These are phyloP conservation scores for Propsilocerus akamusi DNA, from an alignment of 1,140 invertebrate genomes.

Conservation along the genomic window DNA sequence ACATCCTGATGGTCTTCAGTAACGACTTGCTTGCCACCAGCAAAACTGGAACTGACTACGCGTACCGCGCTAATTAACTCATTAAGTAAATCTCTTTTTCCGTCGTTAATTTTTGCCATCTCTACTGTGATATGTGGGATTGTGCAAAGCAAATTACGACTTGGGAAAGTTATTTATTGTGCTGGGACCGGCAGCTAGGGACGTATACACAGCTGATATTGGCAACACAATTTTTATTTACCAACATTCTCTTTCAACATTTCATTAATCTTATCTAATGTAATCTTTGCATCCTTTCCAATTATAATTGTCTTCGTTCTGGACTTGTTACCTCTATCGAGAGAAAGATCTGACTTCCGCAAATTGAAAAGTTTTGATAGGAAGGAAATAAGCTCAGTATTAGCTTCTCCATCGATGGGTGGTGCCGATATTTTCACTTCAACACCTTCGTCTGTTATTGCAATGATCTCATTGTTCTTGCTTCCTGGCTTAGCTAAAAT, in stretches of 20 bases:
- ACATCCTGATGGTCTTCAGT: neutral
- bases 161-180: neutral
- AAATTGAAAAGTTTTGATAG: slow-evolving; percentile 42
- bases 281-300: slow-evolving; percentile 11
- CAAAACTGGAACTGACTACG: neutral
- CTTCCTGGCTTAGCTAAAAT: slow-evolving; percentile 59
- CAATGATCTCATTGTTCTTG: slow-evolving; percentile 50
- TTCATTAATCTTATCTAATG: neutral
- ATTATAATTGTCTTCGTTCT: slow-evolving; percentile 22
- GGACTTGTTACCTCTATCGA: slow-evolving; percentile 31
- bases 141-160: too few relatives aligned
- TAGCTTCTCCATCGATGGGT: slow-evolving; percentile 61
- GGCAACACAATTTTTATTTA: neutral
- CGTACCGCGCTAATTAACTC: neutral
- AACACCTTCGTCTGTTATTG: slow-evolving; percentile 24
- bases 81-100: neutral
- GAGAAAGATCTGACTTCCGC: slow-evolving; percentile 44
- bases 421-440: slow-evolving; percentile 54
- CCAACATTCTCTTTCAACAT: neutral
- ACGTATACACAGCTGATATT: neutral
- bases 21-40: neutral
- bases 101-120: neutral
- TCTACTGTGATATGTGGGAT: too few relatives aligned
- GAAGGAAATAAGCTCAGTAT: slow-evolving; percentile 52
- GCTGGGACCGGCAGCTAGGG: neutral